Conservation (phyloP, 2,113 vertebrate genomes). For the Stercorarius parasiticus region DNA sequence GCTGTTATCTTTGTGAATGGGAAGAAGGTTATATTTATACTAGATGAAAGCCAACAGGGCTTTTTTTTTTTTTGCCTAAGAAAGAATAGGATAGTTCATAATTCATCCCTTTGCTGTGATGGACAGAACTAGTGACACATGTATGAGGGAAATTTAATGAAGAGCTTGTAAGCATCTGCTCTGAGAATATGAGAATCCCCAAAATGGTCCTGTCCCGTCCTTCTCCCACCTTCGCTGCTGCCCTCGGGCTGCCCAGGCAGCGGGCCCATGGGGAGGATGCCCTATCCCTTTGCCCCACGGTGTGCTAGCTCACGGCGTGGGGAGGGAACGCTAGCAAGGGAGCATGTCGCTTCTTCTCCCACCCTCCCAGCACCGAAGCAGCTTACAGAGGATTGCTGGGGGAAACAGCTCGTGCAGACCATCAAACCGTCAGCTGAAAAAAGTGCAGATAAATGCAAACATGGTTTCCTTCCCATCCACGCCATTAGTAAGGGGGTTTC, state of each 20-base stretch:
- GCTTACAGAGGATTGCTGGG: background rate
- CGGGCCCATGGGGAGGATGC: too few relatives aligned
- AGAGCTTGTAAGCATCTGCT: background rate
- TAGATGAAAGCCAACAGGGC: background rate
- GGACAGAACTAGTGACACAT: background rate
- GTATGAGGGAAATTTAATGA: background rate
- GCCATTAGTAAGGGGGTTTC: background rate
- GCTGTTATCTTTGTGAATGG: background rate
- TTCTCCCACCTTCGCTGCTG: background rate
- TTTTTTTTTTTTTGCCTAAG: background rate
- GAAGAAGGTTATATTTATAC: background rate
- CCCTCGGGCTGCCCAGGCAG: background rate
- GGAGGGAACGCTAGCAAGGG: background rate
- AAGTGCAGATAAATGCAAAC: background rate
- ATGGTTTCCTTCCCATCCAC: background rate
- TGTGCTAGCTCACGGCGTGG: rapidly evolving
- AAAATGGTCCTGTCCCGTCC: background rate
- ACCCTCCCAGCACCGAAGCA: background rate
- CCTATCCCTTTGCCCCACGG: rapidly evolving
- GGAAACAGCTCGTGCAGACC: background rate
- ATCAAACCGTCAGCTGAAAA: background rate
- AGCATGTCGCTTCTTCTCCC: background rate
- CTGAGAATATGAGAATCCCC: background rate
- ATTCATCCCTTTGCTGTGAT: background rate
- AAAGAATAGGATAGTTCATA: background rate